Conservation (phyloP, 2,888 invertebrate species). For the Pterostichus madidus region DNA sequence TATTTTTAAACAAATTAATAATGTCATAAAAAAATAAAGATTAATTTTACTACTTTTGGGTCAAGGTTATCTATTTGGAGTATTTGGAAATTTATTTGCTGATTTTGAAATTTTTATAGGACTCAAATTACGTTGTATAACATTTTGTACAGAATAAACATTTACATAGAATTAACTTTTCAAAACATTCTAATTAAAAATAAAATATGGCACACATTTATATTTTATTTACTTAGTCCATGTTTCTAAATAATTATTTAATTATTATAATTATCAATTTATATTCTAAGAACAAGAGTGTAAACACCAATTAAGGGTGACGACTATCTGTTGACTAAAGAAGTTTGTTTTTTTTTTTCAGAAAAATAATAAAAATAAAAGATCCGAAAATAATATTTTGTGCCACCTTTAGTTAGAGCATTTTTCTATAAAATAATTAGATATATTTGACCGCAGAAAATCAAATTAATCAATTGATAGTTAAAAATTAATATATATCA, state of each 20-base stretch:
- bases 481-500: too few relatives aligned
- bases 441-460: too few relatives aligned
- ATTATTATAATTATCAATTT: background rate
- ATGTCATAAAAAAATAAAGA: slow-evolving; percentile 12
- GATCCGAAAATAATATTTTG: too few relatives aligned
- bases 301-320: too few relatives aligned
- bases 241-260: background rate
- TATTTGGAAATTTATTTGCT: slow-evolving; percentile 40
- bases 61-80: slow-evolving; percentile 36
- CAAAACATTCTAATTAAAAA: background rate
- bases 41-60: slow-evolving; percentile 53
- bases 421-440: too few relatives aligned
- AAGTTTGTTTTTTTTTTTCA: too few relatives aligned
- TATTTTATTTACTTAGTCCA: slow-evolving; percentile 2
- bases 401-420: too few relatives aligned
- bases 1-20: slow-evolving; percentile 52
- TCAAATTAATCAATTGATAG: too few relatives aligned
- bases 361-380: too few relatives aligned
- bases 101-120: slow-evolving; percentile 32
- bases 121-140: slow-evolving; percentile 21
- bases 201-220: slow-evolving; percentile 3
- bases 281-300: background rate
- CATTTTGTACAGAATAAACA: background rate
- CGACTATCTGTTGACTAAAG: too few relatives aligned
- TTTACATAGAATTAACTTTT: slow-evolving; percentile 25